Base-by-base conservation (phyloP, 2,888 invertebrate genomes). In the Tenthredo mesomela region DNA sequence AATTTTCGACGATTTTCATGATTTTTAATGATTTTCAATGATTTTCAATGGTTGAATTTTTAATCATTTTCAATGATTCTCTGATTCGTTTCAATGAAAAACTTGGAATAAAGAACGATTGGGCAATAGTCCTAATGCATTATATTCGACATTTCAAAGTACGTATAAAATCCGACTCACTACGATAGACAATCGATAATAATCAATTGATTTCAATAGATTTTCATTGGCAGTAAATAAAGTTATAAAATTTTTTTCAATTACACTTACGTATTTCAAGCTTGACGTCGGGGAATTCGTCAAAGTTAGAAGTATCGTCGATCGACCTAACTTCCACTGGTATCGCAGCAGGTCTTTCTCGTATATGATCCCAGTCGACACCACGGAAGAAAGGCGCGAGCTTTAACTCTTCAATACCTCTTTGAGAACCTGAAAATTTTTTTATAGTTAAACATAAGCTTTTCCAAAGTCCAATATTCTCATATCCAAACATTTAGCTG, bases 281-380 rank as follows among this genome's bases (percentile, higher is more conserved):
- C 93, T 99, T 99, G 91, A 99, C 99, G 94, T 99, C 99, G 7
- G 99, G 99, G 95, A 99, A 99, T 91, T 99, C 99, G 94, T 99
- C 99, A 94, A 99, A 99, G 95, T 99, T 99, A 88, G 99, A 99
- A 70, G 99, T 99, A 94, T 99, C 99, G 93, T 99, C 99, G 90
- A 99, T 99, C 88, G 99, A 99, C 93, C 98, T 97, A 86, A 99
- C 99, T 93, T 99, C 98, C 37, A 99, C 98, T 77, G 98, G 97
- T 94, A 99, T 99, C 90, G 99, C 99, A 86, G 99, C 98, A 82
- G 99, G 99, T 85, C 99, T 95, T 93, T 99, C 99, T 87, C 99
- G 96, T 91, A 99, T 99, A 94, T 99, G 99, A 91, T 98, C 98
- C 99, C 99, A 99, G 94, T 99, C 99, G 84, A 99, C 98, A 89